Base-by-base conservation (phyloP, 2,113 vertebrate species). In the Ancistrus triradiatus region DNA sequence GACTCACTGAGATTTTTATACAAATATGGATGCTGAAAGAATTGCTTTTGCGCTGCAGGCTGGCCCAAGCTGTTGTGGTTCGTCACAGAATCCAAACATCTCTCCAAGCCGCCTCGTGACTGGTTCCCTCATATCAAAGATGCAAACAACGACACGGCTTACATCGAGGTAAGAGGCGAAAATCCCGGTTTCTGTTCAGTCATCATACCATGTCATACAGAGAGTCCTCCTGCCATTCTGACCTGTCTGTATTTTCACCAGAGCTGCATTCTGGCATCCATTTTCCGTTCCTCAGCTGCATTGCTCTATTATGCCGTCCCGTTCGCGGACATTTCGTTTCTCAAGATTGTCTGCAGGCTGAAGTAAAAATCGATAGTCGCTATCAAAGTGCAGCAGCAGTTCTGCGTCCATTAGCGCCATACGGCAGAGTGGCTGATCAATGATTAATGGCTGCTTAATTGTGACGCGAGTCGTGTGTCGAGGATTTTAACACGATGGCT, bases 41-140 rank as follows among this genome's bases (percentile, higher is more conserved):
- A 31, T 4, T 38, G 3, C 10, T 38, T 14, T 11, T 18, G 35
- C 63, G 80, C 43, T 68, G 28, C 79, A 86, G 96, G 95, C 71
- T 99, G 96, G 96, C 96, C 96, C 33, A 98, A 98, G 78, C 79
- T 99, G 65, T 83, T 98, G 56, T 99, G 96, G 96, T 96, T 98
- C 42, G 95, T 99, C 59, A 99, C 95, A 0, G 96, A 99, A 82
- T 98, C 96, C 0, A 98, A 98, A 77, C 95, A 98, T 59, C 90
- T 98, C 43, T 98, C 95, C 53, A 98, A 98, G 71, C 95, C 95
- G 0, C 96, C 96, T 59, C 86, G 95, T 74, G 96, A 99, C 66
- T 99, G 96, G 96, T 98, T 98, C 77, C 96, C 96, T 27, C 95
- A 98, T 82, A 96, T 99, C 81, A 98, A 98, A 68, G 96, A 99